Evolutionary conservation across 1,140 invertebrate species (phyloP), one percentile per base, ranked within the genome.

Genomic region (Macrobrachium nipponense): DNA sequence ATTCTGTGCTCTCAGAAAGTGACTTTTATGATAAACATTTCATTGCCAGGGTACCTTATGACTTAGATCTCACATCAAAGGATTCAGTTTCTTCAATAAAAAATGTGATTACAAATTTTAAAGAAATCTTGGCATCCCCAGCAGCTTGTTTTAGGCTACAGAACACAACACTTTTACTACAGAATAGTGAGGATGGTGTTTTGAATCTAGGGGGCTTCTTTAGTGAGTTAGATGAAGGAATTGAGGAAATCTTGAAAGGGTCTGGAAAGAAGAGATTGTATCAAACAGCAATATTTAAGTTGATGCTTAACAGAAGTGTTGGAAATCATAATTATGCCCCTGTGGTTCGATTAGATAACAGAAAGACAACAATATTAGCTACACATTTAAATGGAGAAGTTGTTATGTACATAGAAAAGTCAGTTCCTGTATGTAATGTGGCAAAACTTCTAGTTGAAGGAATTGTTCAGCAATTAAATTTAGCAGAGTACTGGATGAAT

Each of bases 401-500:
- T 11, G 60, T 87, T 66, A 79, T 80, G 14, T 87, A 87, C 62
- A 43, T 87, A 66, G 70, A 81, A 64, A 87, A 82, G 60, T 59
- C 70, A 23, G 14, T 51, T 15, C 59, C 36, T 7, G 43, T 87
- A 75, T 36, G 20, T 14, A 3, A 73, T 36, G 43, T 87, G 23
- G 68, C 79, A 66, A 23, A 66, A 60, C 73, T 86, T 23, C 61
- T 86, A 20, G 66, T 62, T n/a, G 23, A 73, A 51, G 83, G 75
- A 17, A 91, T 5, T 97, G 97, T 77, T 97, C 97, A 23, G 96
- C 98, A 89, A 96, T 95, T 88, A 95, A 96, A 92, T 94, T 95
- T 5, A 98, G 92, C 89, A 95, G 91, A 66, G 94, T 93, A 92
- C 99, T 88, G 87, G 87, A 36, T 88, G 17, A 36, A 36, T n/a